Base-by-base conservation (phyloP, 2,888 invertebrate genomes). In the Tanytarsus gracilentus region DNA sequence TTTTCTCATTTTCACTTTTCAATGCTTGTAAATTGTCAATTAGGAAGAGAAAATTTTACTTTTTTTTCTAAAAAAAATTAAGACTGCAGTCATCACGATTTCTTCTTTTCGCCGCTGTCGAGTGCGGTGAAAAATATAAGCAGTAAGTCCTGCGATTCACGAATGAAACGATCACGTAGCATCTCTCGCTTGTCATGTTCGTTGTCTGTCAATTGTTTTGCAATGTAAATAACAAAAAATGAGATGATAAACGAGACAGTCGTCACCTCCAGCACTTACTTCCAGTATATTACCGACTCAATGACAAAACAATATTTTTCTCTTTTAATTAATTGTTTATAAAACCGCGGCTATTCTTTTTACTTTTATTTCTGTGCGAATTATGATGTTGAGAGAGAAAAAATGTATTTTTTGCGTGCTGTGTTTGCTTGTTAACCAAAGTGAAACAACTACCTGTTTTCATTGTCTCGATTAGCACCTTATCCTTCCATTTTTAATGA, bases 11-110 rank as follows among this genome's bases (percentile, higher is more conserved):
- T 39, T 39, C 39, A 4, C 4, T 39, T n/a, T 39, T n/a, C 40
- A 40, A 5, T 51, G 27, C 25, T 55, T 55, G 53, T 55, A 55
- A 55, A 55, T 55, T 55, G 53, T 55, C 53, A 55, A 55, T 55
- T 55, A 55, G 36, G 36, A 23, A 55, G 39, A 55, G 55, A 55
- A 23, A 26, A 52, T 52, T 55, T 26, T 8, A 36, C 3, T 16
- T 52, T 11, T 36, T n/a, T 8, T 55, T n/a, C 39, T 39, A 7
- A 36, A 23, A 21, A 53, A 58, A 53, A 33, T 27, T 53, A 29
- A 53, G 36, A 18, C 29, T 29, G 29, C 30, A 51, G n/a, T 16
- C 16, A 21, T 52, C 44, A 58, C 58, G 58, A 58, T 30, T 44
- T 44, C 14, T 58, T 29, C 25, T 49, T 49, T 26, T n/a, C n/a